These are phyloP conservation scores for Stomorhina lunata DNA, from an alignment of 2,888 invertebrate species.

Conservation along the genomic window DNA sequence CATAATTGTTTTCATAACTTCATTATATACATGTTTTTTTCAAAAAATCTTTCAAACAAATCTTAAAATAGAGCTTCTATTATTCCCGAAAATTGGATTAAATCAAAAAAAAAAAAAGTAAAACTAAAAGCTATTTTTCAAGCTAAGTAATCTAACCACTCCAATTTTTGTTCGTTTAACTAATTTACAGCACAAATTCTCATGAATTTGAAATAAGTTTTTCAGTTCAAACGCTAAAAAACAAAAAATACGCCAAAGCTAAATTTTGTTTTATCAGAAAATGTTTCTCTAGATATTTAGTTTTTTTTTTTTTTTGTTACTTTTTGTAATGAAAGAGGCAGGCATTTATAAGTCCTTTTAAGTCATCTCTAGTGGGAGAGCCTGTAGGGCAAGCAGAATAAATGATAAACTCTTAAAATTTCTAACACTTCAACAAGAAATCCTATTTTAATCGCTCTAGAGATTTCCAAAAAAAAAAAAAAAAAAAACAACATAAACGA, in stretches of 20 bases:
- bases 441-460: slow-evolving; percentile 34
- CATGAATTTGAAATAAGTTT: slow-evolving; percentile 16
- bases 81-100: neutral
- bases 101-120: neutral
- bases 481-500: neutral
- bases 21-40: neutral
- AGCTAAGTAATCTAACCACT: neutral
- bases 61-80: neutral
- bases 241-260: neutral
- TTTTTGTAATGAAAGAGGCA: neutral
- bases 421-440: slow-evolving; percentile 43
- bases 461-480: neutral
- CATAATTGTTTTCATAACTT: neutral
- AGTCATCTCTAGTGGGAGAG: slow-evolving; percentile 6
- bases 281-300: no score
- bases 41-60: neutral
- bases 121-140: no score
- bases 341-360: slow-evolving; percentile 11
- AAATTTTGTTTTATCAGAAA: neutral
- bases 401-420: slow-evolving; percentile 16
- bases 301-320: neutral
- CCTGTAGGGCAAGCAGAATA: neutral
- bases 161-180: neutral
- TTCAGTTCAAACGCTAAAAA: neutral
- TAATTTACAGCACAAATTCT: neutral